Base-by-base conservation (phyloP, 64 coral and sea anemone genomes). In the Anthopleura sola region DNA sequence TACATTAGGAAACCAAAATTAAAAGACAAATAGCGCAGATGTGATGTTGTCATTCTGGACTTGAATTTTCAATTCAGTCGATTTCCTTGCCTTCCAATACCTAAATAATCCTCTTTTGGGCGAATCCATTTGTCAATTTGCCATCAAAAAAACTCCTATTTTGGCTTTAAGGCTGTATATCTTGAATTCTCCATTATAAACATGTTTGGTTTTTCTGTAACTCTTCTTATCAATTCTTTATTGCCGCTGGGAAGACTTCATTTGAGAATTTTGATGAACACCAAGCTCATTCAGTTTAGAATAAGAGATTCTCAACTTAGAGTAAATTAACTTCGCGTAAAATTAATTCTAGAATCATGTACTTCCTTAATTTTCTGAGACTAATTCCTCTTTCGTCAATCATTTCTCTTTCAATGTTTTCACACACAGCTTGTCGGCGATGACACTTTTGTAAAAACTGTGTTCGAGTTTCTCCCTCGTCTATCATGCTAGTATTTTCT, bases 331-430 rank as follows among this genome's bases (percentile, higher is more conserved):
- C 78, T 36, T 91, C 89, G 19, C 77, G 49, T 37, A 91, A 28
- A 37, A 86, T 50, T n/a, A 64, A 48, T 12, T 79, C 83, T 0
- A 91, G 31, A n/a, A 91, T 77, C 75, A 91, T 49, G 71, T 80
- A 64, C 53, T 91, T 91, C 31, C 89, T 44, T 20, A 91, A 20
- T 47, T 86, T 85, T 37, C 89, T 49, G 16, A 91, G 77, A 54
- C 89, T 91, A 12, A 86, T 68, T 18, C 89, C 89, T 29, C 56
- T 39, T 19, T 91, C 39, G 55, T 91, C 57, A 11, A 64, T 15
- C 6, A 91, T 53, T 36, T 91, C 51, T 36, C 75, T 86, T 69
- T 91, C 89, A 66, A 91, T 91, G n/a, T 91, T 91, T 11, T 91
- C 89, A 32, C 89, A 91, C 4, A 91, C 89, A 11, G 89, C 89